Evolutionary conservation across 1,140 invertebrate species (phyloP).

Genomic region (Zaprionus inermis): DNA sequence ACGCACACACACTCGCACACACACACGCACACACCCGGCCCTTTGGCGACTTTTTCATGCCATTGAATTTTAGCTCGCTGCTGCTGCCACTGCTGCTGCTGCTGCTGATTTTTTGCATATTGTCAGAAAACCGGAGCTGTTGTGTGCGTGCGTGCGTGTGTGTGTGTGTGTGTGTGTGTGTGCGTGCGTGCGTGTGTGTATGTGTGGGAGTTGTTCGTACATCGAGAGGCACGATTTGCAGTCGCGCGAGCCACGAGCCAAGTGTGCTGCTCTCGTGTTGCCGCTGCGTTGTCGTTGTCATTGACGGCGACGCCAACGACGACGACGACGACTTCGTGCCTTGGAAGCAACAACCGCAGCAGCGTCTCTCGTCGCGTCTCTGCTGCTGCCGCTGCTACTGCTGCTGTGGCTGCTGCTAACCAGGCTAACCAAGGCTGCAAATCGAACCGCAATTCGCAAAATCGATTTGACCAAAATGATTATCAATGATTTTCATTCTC

Average conservation of each 20-base stretch:
- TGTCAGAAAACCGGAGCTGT: constrained; percentile 29
- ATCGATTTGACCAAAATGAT: constrained; percentile 81
- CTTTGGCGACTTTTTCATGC: constrained; percentile 51
- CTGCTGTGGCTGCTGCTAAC: not conserved
- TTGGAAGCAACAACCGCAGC: constrained; percentile 73
- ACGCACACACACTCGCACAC: constrained; percentile 16
- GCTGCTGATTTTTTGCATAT: constrained; percentile 61
- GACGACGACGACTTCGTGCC: constrained; percentile 43
- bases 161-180: constrained; percentile 48
- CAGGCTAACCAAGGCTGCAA: constrained; percentile 14
- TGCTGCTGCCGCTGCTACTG: constrained; percentile 1
- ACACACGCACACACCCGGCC: constrained; percentile 9
- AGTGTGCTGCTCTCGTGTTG: constrained; percentile 15
- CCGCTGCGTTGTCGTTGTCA: constrained; percentile 24
- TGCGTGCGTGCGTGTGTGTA: constrained; percentile 75
- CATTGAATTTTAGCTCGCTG: constrained; percentile 55
- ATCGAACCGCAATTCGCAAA: constrained; percentile 63
- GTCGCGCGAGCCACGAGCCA: constrained; percentile 30
- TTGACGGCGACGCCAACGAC: constrained; percentile 13
- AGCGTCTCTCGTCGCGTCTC: no score
- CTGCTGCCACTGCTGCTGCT: constrained; percentile 10
- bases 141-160: not conserved
- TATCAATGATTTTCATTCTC: constrained; percentile 71
- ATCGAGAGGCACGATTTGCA: constrained; percentile 32
- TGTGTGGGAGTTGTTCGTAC: constrained; percentile 72